A percentile compares a stretch with the other conserved stretches of the same genome.
These are phyloP conservation scores for Ditula angustiorana DNA, from an alignment of 2,888 invertebrate species.

Conservation along the genomic window DNA sequence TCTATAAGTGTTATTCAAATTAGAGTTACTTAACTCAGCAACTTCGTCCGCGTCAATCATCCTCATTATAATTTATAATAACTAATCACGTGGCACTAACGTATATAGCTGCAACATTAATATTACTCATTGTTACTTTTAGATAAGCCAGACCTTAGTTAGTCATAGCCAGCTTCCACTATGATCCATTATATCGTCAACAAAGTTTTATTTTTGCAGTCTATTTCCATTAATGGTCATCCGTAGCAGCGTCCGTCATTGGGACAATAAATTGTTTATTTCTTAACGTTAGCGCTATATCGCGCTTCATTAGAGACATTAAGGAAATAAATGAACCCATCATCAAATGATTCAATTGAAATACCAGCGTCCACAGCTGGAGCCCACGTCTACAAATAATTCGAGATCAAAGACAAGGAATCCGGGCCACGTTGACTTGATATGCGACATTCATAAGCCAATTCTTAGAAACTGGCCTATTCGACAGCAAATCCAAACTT, in stretches of 20 bases:
- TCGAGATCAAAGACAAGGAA: conserved; percentile 54
- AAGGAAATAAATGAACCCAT: conserved; percentile 38
- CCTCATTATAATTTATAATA: conserved; percentile 39
- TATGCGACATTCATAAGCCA: conserved; percentile 44
- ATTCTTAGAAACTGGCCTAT: conserved; percentile 35
- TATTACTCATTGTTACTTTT: conserved; percentile 60
- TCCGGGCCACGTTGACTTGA: conserved; percentile 51
- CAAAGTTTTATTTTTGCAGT: conserved; percentile 37
- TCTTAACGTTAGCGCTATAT: conserved; percentile 13
- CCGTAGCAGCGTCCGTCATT: conserved; percentile 19
- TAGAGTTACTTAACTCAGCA: conserved; percentile 35
- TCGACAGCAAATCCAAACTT: conserved; percentile 39
- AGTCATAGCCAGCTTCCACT: conserved; percentile 48
- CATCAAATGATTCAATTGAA: conserved; percentile 49
- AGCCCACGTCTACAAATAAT: conserved; percentile 45
- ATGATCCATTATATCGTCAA: conserved; percentile 49
- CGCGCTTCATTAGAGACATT: conserved; percentile 27
- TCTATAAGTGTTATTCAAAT: conserved; percentile 35
- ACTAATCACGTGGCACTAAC: conserved; percentile 30
- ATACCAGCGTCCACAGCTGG: conserved; percentile 47
- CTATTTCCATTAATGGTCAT: conserved; percentile 25
- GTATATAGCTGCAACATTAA: conserved; percentile 31
- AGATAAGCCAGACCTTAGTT: conserved; percentile 61
- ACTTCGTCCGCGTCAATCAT: conserved; percentile 34
- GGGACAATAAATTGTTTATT: conserved; percentile 23